Evolutionary conservation across 2,113 vertebrate genomes (phyloP).

Genomic region (Apteryx mantelli): DNA sequence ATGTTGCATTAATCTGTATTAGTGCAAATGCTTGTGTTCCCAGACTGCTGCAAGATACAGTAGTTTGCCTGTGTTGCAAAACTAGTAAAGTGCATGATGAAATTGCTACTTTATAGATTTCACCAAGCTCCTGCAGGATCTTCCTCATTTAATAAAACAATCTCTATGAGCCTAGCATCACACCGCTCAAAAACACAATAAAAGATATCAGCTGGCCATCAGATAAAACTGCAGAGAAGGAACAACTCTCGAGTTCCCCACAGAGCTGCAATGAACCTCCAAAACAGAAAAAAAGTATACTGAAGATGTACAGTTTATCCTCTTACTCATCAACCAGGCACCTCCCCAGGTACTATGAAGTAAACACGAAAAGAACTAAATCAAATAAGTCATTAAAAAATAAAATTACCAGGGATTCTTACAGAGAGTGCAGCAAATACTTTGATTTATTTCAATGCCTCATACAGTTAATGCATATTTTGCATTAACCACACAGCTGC

Average conservation of each 20-base stretch:
- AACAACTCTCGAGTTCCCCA: not conserved
- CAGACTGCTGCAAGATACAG: not conserved
- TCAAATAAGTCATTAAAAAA: not conserved
- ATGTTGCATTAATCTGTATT: not conserved
- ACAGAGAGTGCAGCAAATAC: not conserved
- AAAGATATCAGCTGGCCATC: not conserved
- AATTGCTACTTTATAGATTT: not conserved
- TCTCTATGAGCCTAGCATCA: not conserved
- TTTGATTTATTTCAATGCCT: not conserved
- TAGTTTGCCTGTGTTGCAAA: not conserved
- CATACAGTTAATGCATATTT: not conserved
- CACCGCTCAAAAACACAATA: not conserved
- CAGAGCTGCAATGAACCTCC: not conserved
- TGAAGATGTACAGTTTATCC: not conserved
- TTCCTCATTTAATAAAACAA: not conserved
- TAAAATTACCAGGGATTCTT: not conserved
- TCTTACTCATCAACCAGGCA: not conserved
- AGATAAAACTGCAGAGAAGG: not conserved
- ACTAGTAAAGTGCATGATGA: not conserved
- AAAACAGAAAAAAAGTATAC: not conserved
- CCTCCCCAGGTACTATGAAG: not conserved
- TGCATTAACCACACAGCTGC: slow-evolving; percentile 11
- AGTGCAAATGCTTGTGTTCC: not conserved
- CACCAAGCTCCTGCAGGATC: not conserved
- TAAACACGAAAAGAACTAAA: not conserved